Percentiles rank a stretch among this genome's conserved stretches.
phyloP scores from a whole-genome alignment of 2,113 vertebrate genomes.

The Coreoperca whiteheadi region DNA sequence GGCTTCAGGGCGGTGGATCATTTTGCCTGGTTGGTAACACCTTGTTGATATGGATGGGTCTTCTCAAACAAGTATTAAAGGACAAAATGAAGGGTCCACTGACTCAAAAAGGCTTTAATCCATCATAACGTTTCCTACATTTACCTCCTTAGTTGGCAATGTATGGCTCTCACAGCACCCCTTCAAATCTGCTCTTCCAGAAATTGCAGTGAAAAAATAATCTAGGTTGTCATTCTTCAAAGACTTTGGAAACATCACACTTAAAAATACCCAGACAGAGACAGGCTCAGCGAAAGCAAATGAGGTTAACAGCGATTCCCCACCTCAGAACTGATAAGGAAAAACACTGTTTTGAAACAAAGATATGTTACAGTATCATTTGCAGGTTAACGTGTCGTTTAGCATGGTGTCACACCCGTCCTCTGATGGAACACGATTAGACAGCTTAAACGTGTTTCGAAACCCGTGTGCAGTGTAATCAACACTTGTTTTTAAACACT shows the following conservation, averaged over 20 bases:
- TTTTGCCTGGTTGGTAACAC: background rate
- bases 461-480: background rate
- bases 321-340: constrained; percentile 5
- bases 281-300: constrained; percentile 29
- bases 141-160: background rate
- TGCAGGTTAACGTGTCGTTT: background rate
- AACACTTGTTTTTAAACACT: background rate
- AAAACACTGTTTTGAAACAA: background rate
- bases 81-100: background rate
- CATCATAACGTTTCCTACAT: background rate
- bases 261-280: constrained; percentile 27
- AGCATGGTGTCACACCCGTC: background rate
- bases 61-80: background rate
- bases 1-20: background rate
- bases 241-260: constrained; percentile 40
- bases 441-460: background rate
- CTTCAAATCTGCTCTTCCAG: background rate
- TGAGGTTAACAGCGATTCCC: constrained; percentile 25
- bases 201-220: constrained; percentile 22
- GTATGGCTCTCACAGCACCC: background rate
- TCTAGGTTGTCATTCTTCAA: constrained; percentile 46
- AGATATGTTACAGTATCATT: background rate
- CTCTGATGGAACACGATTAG: background rate
- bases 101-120: background rate
- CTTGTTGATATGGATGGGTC: background rate